Evolutionary conservation across 2,113 vertebrate species (phyloP), one percentile per base, ranked within the genome.

Genomic region (Hucho hucho): DNA sequence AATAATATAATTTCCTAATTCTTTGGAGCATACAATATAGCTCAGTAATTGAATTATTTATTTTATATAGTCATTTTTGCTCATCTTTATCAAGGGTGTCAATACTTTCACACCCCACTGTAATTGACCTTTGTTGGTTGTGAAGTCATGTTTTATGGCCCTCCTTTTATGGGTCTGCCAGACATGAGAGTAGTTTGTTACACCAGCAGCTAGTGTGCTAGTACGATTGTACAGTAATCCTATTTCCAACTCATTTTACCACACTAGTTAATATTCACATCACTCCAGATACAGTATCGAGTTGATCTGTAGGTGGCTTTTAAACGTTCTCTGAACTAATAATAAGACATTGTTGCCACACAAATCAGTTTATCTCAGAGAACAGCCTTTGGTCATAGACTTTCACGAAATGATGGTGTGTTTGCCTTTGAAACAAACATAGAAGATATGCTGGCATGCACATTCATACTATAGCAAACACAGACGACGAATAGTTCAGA

Each of bases 241-340:
- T 64, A 1, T 71, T 72, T 53, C 70, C 0, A 68, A 24, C 49
- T 14, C 3, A 1, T 69, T 75, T 81, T 26, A 20, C 24, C 69
- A 59, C 43, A 69, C 37, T 7, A 61, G n/a, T n/a, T 61, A 24
- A 53, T 53, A 53, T 53, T 53, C 49, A 53, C 9, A 43, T 56
- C 16, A 20, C 9, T 24, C 18, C 9, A 56, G 18, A 56, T 56
- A 43, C 9, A 43, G 37, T 11, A 56, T 56, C 53, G 6, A 43
- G 0, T 43, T 43, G 37, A 14, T 1, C 53, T 56, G 14, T 56
- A 4, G 18, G 18, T 56, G 53, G 53, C 53, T 56, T 56, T 56
- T 43, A 43, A 43, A 43, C 37, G 0, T 11, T 43, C 7, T 43
- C 37, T 2, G 1, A 43, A 43, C 37, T 43, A 43, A 43, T 43